These are phyloP conservation scores for Chaetorhynchus papuensis DNA, from an alignment of 2,113 vertebrate species.

Conservation along the genomic window DNA sequence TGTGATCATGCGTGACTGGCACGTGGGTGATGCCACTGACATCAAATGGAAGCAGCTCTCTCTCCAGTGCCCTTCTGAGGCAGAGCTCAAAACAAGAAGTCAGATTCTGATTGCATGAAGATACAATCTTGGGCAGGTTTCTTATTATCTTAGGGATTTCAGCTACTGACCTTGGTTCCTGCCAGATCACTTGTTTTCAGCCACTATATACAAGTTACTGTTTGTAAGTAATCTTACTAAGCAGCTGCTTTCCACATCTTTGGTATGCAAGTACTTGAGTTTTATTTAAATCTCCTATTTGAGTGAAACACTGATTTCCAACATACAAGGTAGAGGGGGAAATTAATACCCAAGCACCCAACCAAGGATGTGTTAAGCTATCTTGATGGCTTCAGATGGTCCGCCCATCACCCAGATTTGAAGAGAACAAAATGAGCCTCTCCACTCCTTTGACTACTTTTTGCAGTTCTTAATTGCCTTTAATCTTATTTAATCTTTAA, in stretches of 20 bases:
- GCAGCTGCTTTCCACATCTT: neutral
- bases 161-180: neutral
- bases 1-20: neutral
- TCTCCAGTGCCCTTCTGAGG: neutral
- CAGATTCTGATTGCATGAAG: neutral
- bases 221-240: neutral
- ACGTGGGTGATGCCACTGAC: accelerated
- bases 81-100: neutral
- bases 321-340: neutral
- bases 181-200: neutral
- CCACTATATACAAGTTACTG: neutral
- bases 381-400: neutral
- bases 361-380: neutral
- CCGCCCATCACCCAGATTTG: neutral
- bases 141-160: neutral
- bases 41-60: neutral
- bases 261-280: neutral
- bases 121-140: neutral
- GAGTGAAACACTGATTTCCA: neutral
- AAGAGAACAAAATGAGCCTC: neutral
- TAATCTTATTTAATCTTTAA: no score
- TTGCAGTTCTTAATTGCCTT: neutral
- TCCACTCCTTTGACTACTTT: neutral
- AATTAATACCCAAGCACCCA: neutral
- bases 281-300: neutral